Base-by-base conservation (phyloP, 1,140 invertebrate genomes). In the Drosophila malerkotliana region DNA sequence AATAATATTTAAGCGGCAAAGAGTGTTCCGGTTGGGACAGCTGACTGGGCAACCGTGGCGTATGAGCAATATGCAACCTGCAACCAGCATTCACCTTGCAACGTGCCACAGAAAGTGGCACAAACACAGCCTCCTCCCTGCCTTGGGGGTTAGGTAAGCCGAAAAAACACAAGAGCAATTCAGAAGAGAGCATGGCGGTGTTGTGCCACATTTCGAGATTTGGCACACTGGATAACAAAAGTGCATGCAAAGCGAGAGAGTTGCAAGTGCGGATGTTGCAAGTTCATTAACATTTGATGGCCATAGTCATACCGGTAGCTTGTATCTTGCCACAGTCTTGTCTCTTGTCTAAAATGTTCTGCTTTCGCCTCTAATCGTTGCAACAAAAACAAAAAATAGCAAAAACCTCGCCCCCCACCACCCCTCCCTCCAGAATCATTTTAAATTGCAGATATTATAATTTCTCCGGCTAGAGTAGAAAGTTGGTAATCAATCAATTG, bases 371-470 rank as follows among this genome's bases (percentile, higher is more conserved):
- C 53, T 49, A 76, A 69, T 79, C 26, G 30, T 51, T 37, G 34
- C 34, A 37, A 37, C 34, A 37, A 37, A 12, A 37, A 32, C 30
- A 9, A 37, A 12, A 37, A 37, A 12, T 10, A 10, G 3, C 2
- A 9, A 8, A 2, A 30, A 30, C 28, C 32, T 10, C 37, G 28
- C 49, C 18, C 53, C 15, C 8, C 18, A 1, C 34, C 14, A 1
- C 34, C 32, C 18, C 14, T 44, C 34, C 21, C 18, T 12, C 74
- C 73, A 85, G 82, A 85, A 85, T 87, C 58, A 82, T 87, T 81
- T 41, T 52, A 87, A 85, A 85, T 85, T 85, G 82, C 78, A 75
- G 60, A 82, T 82, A 87, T 85, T 85, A 85, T 78, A 87, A 87
- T 87, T 59, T 85, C 81, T 77, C 64, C 64, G 72, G 53, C 10